Conservation (phyloP, 2,888 invertebrate species). For the Drosophila longiperda region DNA sequence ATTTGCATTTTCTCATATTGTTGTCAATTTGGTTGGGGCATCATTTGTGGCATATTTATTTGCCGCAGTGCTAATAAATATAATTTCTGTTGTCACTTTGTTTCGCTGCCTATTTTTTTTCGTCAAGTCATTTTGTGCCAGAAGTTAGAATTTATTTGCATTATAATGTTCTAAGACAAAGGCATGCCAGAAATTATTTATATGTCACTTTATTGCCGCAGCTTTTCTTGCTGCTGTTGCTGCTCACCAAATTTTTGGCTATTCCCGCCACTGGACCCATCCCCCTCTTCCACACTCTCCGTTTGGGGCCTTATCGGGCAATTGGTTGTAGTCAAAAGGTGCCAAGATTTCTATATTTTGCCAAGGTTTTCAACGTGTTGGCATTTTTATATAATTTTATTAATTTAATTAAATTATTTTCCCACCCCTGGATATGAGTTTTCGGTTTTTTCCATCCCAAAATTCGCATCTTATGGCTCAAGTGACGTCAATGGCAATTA, state of each 20-base stretch:
- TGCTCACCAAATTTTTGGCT: conserved; percentile 13
- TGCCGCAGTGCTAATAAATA: conserved; percentile 75
- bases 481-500: conserved; percentile 74
- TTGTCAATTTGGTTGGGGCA: conserved; percentile 64
- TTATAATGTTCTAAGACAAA: conserved; percentile 75
- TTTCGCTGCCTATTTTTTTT: conserved; percentile 28
- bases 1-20: conserved; percentile 27
- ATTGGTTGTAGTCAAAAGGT: conserved; percentile 62
- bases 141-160: conserved; percentile 77
- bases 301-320: conserved; percentile 41
- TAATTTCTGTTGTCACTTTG: conserved; percentile 21
- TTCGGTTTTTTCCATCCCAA: conserved; percentile 60
- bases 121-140: conserved; percentile 73
- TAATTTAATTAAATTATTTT: conserved; percentile 65
- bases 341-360: conserved; percentile 73
- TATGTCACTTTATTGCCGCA: conserved; percentile 69
- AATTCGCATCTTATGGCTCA: conserved; percentile 58
- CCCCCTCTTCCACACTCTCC: neutral
- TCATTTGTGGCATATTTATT: conserved; percentile 74
- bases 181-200: conserved; percentile 75
- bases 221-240: conserved; percentile 15
- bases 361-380: conserved; percentile 62
- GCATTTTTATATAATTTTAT: conserved; percentile 63
- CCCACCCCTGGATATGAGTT: conserved; percentile 18
- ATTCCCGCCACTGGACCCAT: neutral